Evolutionary conservation across 2,888 invertebrate genomes (phyloP).

Genomic region (Steinernema scapterisci): DNA sequence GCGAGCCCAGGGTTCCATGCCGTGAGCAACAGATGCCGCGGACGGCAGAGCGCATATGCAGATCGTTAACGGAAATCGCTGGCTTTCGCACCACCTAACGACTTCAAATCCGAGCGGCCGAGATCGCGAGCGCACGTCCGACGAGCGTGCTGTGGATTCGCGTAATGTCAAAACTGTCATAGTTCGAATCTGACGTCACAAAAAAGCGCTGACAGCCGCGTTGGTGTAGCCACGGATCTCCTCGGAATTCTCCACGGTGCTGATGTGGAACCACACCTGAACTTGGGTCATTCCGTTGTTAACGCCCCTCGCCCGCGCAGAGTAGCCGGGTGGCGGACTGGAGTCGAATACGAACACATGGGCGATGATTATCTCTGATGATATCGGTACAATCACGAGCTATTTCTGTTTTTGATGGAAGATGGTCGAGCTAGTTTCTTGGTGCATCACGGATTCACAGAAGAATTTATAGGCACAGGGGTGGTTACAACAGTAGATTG

Average conservation of each 20-base stretch:
- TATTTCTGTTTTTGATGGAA: not conserved
- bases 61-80: not conserved
- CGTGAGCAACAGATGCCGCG: not conserved
- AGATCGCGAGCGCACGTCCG: not conserved
- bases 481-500: too few species aligned
- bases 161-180: not conserved
- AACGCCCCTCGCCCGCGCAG: not conserved
- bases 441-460: too few species aligned
- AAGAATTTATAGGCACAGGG: too few species aligned
- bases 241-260: too few species aligned
- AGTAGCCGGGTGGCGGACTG: too few species aligned
- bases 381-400: not conserved
- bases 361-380: not conserved
- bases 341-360: too few species aligned
- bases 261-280: too few species aligned
- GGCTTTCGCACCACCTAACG: too few species aligned
- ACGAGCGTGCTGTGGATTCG: not conserved
- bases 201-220: not conserved
- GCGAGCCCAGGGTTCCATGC: too few species aligned
- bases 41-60: not conserved
- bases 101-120: not conserved
- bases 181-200: constrained; percentile 1
- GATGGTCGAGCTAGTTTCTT: too few species aligned
- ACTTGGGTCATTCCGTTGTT: too few species aligned
- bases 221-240: not conserved